These are phyloP conservation scores for Bembecia ichneumoniformis DNA, from an alignment of 2,888 invertebrate species.

Conservation along the genomic window DNA sequence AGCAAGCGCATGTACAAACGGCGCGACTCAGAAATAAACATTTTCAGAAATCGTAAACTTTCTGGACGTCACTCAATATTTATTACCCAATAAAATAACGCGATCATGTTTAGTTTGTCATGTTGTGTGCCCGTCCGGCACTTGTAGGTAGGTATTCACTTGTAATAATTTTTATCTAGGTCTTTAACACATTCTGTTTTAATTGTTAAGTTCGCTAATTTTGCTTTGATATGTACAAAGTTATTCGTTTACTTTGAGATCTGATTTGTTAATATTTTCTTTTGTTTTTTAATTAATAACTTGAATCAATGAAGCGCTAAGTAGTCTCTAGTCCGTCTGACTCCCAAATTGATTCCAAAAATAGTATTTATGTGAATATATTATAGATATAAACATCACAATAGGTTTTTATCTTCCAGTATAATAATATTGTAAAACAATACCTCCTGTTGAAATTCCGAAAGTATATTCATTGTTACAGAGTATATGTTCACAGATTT, in stretches of 20 bases:
- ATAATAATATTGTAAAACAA: slow-evolving; percentile 38
- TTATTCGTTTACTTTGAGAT: slow-evolving; percentile 48
- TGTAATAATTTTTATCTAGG: slow-evolving; percentile 49
- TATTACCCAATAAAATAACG: slow-evolving; percentile 41
- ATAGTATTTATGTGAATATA: slow-evolving; percentile 10
- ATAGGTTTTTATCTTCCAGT: slow-evolving; percentile 32
- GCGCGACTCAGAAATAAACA: not conserved
- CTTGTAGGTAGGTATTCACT: slow-evolving; percentile 55
- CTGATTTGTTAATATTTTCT: slow-evolving; percentile 36
- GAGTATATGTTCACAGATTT: slow-evolving; percentile 40
- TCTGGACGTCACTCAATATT: slow-evolving; percentile 3
- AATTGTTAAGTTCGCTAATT: slow-evolving; percentile 59
- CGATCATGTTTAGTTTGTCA: slow-evolving; percentile 39
- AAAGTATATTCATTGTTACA: slow-evolving; percentile 51
- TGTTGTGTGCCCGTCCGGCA: slow-evolving; percentile 29
- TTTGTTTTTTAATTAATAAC: no score
- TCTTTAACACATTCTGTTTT: slow-evolving; percentile 51
- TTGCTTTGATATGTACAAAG: slow-evolving; percentile 69
- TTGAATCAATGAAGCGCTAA: not conserved
- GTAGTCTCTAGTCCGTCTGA: not conserved
- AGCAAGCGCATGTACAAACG: not conserved
- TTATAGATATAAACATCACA: slow-evolving; percentile 11
- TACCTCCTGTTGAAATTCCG: slow-evolving; percentile 65
- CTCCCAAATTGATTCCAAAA: not conserved
- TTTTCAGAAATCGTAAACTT: not conserved